phyloP scores from a whole-genome alignment of 2,888 invertebrate species.

The Oscheius sp. region DNA sequence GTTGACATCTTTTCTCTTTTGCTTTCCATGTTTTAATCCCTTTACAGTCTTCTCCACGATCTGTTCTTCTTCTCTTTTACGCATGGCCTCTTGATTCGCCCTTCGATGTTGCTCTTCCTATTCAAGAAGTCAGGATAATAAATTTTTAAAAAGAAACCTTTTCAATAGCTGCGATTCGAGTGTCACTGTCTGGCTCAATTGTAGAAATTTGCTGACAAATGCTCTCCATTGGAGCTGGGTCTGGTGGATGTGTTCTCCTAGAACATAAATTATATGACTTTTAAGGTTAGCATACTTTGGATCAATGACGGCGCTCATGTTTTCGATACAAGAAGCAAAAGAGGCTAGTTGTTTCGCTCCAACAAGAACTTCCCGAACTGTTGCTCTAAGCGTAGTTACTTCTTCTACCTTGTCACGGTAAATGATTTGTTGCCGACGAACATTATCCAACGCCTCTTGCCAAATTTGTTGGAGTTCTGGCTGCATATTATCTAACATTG shows the following conservation, averaged over 20 bases:
- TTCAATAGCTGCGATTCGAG: conserved; percentile 50
- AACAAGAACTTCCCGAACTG: conserved; percentile 46
- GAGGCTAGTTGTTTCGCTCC: conserved; percentile 51
- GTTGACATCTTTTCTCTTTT: conserved; percentile 34
- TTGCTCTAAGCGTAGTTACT: conserved; percentile 36
- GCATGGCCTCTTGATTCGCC: conserved; percentile 45
- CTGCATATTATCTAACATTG: conserved; percentile 65
- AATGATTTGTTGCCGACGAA: conserved; percentile 80
- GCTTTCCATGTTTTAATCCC: conserved; percentile 47
- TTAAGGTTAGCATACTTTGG: conserved; percentile 36
- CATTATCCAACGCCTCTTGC: conserved; percentile 80
- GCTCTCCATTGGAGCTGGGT: conserved; percentile 69
- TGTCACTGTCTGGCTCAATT: conserved; percentile 71
- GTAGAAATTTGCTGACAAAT: conserved; percentile 70
- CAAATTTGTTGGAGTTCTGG: conserved; percentile 74
- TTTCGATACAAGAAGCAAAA: conserved; percentile 50
- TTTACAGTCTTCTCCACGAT: conserved; percentile 37
- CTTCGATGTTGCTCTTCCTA: conserved; percentile 54
- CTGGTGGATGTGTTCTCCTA: conserved; percentile 57
- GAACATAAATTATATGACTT: conserved; percentile 1
- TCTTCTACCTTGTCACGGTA: conserved; percentile 66
- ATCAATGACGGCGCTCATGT: conserved; percentile 54
- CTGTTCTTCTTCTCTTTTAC: conserved; percentile 40
- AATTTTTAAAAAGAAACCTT: no score
- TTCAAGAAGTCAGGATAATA: no score